A percentile compares a stretch with the other conserved stretches of the same genome.
These are phyloP conservation scores for Parazoanthus atlanticus DNA, from an alignment of 92 coral and sea anemone species.

Conservation along the genomic window DNA sequence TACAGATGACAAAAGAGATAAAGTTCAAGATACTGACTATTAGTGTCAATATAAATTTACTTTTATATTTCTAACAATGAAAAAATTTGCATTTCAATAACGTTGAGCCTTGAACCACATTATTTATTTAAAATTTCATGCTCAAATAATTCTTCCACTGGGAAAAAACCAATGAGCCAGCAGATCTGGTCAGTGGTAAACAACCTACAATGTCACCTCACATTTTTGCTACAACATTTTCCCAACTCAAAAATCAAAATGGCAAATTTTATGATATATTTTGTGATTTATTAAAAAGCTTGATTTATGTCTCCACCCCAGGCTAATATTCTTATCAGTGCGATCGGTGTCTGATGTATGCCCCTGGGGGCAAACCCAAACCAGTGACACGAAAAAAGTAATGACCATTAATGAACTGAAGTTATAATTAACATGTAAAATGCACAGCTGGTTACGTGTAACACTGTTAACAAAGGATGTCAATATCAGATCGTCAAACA, in stretches of 20 bases:
- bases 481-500: background rate
- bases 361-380: background rate
- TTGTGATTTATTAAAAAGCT: background rate
- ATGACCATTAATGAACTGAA: background rate
- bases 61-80: background rate
- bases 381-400: background rate
- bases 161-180: too few relatives aligned
- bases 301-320: too few relatives aligned
- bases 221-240: too few relatives aligned
- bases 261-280: background rate
- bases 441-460: background rate
- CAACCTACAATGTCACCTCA: too few relatives aligned
- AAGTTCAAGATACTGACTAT: background rate
- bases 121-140: too few relatives aligned
- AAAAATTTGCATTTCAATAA: background rate
- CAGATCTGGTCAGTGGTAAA: too few relatives aligned
- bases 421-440: background rate
- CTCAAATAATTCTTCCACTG: too few relatives aligned
- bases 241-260: background rate
- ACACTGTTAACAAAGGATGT: background rate
- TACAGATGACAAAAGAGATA: background rate
- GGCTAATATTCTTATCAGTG: background rate
- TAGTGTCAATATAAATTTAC: too few relatives aligned
- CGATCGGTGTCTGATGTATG: background rate
- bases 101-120: background rate